A percentile compares a stretch with the other conserved stretches of the same genome.
Evolutionary conservation across 2,888 invertebrate genomes (phyloP).

Genomic region (Pyrocoelia pectoralis): DNA sequence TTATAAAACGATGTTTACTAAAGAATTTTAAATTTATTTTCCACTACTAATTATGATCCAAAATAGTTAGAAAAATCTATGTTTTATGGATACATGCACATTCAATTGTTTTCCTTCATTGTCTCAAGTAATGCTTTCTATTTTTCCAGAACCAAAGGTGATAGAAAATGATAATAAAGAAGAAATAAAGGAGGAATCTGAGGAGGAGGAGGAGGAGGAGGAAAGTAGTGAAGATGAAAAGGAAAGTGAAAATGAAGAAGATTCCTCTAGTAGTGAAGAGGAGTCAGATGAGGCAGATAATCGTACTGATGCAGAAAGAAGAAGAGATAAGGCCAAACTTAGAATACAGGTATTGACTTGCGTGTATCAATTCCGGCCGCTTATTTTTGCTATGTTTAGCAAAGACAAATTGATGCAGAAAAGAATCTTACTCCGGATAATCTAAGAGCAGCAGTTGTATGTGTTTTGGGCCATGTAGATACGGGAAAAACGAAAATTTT

Average conservation of each 20-base stretch:
- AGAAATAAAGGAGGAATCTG: constrained; percentile 48
- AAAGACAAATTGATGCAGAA: constrained; percentile 74
- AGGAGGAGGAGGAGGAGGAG: constrained; percentile 50
- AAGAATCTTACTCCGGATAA: constrained; percentile 71
- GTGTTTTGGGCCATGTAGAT: constrained; percentile 98
- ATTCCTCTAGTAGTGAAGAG: constrained; percentile 60
- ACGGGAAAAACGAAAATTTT: constrained; percentile 99
- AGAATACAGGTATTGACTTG: constrained; percentile 65
- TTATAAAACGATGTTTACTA: no score
- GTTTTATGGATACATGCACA: no score
- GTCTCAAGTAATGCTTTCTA: background rate
- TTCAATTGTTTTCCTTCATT: no score
- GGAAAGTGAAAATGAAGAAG: constrained; percentile 51
- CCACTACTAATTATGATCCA: no score
- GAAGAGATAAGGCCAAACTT: constrained; percentile 73
- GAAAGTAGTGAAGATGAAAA: constrained; percentile 57
- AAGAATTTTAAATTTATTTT: no score
- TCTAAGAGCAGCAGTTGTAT: constrained; percentile 95
- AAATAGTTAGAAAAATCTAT: no score
- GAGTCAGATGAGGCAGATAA: constrained; percentile 70
- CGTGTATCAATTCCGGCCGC: background rate
- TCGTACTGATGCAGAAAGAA: constrained; percentile 78
- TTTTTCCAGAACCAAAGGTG: constrained; percentile 40
- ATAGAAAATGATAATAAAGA: constrained; percentile 33
- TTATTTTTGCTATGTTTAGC: constrained; percentile 54